phyloP scores from a whole-genome alignment of 2,888 invertebrate species.

The Hypena proboscidalis region DNA sequence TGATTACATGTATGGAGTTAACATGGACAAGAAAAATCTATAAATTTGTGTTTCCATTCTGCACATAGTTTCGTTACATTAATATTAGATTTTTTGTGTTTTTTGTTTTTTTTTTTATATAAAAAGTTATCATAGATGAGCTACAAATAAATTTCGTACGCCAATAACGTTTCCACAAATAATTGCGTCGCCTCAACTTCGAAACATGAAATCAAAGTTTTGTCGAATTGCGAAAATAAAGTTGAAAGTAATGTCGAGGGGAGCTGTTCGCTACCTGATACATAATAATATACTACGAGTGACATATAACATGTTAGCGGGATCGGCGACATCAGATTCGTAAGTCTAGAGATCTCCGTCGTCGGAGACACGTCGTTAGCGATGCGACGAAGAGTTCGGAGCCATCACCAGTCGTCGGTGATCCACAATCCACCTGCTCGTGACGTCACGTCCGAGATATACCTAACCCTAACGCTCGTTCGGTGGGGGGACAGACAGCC shows the following conservation, averaged over 20 bases:
- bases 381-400: too few relatives aligned
- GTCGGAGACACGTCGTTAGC: too few relatives aligned
- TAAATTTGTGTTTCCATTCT: conserved; percentile 25
- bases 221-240: not conserved
- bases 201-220: conserved; percentile 20
- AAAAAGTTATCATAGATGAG: conserved; percentile 29
- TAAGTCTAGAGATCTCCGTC: too few relatives aligned
- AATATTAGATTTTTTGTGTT: conserved; percentile 16
- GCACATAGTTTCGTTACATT: conserved; percentile 27
- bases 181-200: conserved; percentile 27
- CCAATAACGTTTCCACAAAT: conserved; percentile 23
- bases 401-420: too few relatives aligned
- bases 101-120: conserved; percentile 24
- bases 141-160: conserved; percentile 40
- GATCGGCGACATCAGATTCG: conserved; percentile 22
- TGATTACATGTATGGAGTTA: conserved; percentile 3
- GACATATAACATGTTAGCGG: conserved; percentile 27
- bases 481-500: conserved; percentile 4
- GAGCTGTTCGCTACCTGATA: conserved; percentile 11
- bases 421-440: not conserved
- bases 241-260: not conserved
- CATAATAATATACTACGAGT: conserved; percentile 27
- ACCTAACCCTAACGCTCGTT: conserved; percentile 37
- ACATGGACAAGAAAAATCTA: conserved; percentile 22
- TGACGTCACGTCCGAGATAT: conserved; percentile 14